phyloP scores from a whole-genome alignment of 2,113 vertebrate species.

The Choloepus hoffmanni region DNA sequence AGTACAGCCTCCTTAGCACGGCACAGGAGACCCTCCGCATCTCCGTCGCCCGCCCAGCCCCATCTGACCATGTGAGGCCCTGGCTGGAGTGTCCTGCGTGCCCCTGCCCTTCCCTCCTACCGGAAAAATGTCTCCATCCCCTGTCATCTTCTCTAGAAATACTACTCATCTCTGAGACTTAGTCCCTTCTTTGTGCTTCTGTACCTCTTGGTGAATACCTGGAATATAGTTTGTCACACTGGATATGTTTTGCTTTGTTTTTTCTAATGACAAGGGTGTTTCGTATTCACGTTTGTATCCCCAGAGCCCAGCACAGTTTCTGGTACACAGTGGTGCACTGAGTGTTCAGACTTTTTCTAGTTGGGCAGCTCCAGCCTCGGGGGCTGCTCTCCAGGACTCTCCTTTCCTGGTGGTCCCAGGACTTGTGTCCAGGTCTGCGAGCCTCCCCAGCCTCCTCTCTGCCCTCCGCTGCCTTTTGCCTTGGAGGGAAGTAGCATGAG shows the following conservation, averaged over 20 bases:
- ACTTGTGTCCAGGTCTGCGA: not conserved
- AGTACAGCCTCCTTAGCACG: not conserved
- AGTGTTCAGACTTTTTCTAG: not conserved
- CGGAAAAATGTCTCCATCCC: not conserved
- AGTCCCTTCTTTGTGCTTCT: not conserved
- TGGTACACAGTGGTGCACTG: not conserved
- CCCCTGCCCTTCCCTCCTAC: not conserved
- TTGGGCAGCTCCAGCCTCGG: fast-evolving
- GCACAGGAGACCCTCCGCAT: fast-evolving
- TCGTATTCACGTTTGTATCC: not conserved
- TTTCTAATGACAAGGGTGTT: not conserved
- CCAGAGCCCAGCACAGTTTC: too few relatives aligned
- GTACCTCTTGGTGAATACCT: not conserved
- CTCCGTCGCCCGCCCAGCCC: not conserved
- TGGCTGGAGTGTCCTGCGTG: fast-evolving
- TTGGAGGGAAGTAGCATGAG: not conserved
- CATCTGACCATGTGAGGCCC: not conserved
- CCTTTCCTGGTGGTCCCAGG: not conserved
- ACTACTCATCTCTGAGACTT: not conserved
- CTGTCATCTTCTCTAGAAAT: not conserved
- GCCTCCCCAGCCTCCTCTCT: fast-evolving
- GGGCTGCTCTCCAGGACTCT: not conserved
- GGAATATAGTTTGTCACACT: not conserved
- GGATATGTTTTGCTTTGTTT: too few relatives aligned
- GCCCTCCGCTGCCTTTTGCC: not conserved